Base-by-base conservation (phyloP, 2,113 vertebrate species). In the Ceuthmochares aereus region DNA sequence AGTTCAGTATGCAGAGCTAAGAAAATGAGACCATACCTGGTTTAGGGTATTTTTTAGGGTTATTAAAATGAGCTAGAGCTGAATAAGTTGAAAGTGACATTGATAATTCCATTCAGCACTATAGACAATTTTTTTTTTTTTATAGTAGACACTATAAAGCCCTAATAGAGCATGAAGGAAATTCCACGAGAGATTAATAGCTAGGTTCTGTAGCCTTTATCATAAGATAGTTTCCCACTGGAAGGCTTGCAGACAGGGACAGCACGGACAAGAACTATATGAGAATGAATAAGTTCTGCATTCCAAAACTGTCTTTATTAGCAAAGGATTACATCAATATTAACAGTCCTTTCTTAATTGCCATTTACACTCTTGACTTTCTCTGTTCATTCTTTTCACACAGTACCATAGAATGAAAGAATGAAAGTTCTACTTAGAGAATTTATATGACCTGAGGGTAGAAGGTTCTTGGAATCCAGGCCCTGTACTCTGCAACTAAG, bases 71-170 rank as follows among this genome's bases (percentile, higher is more conserved):
- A 70, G 6, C 9, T 26, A 47, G 5, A 11, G 7, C 6, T n/a
- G 12, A 58, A 27, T 45, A 77, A 74, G 9, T 43, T 49, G 45
- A 25, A 91, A 29, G 10, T 67, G n/a, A 8, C 25, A 45, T 5
- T 47, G 3, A 14, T 34, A 45, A 73, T 27, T 9, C 6, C 12
- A 59, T 30, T 23, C 56, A 51, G 1, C 4, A 84, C 8, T 55
- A 32, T 1, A 58, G 18, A 66, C 3, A 87, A 84, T 56, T 56
- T 73, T 32, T 72, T 3, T 0, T 20, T 4, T 22, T 1, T 14
- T 18, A 34, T 62, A 45, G 29, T 63, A 8, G 40, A 37, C 40
- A 52, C 0, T 12, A 60, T 52, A 23, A 88, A 83, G 6, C 30
- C 19, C 7, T 40, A n/a, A n/a, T 42, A 92, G 72, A 80, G 83